These are phyloP conservation scores for Cremastinae sp. DNA, from an alignment of 2,888 invertebrate species.

Conservation along the genomic window DNA sequence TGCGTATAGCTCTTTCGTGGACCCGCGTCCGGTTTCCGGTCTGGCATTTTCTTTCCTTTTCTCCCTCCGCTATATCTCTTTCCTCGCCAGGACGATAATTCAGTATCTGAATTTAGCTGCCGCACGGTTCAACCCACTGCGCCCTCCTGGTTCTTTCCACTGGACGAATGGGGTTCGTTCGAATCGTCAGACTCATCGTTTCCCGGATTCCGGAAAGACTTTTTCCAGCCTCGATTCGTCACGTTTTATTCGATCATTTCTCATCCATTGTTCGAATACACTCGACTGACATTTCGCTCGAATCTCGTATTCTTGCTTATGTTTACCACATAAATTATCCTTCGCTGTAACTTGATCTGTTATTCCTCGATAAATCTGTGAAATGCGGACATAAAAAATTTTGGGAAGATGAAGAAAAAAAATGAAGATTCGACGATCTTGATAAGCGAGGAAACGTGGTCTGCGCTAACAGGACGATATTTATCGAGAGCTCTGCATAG, in stretches of 20 bases:
- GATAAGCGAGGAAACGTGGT: conserved; percentile 22
- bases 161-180: conserved; percentile 52
- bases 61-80: conserved; percentile 35
- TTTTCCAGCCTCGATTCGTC: conserved; percentile 4
- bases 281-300: background rate
- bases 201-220: conserved; percentile 69
- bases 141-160: conserved; percentile 46
- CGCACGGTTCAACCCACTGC: conserved; percentile 63
- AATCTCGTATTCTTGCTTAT: background rate
- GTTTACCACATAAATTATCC: too few species aligned
- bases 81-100: conserved; percentile 57
- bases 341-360: too few species aligned
- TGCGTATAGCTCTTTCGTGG: conserved; percentile 64
- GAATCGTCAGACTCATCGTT: conserved; percentile 62
- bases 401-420: background rate
- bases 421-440: conserved; percentile 21
- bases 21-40: conserved; percentile 75
- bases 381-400: background rate
- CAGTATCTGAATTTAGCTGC: conserved; percentile 57
- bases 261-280: conserved; percentile 33
- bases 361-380: background rate
- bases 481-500: conserved; percentile 13
- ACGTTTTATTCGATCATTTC: conserved; percentile 45
- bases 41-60: conserved; percentile 67
- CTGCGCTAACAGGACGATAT: conserved; percentile 1